These are phyloP conservation scores for Cryptoblepharus egeriae DNA, from an alignment of 2,797 vertebrate genomes.

Conservation along the genomic window DNA sequence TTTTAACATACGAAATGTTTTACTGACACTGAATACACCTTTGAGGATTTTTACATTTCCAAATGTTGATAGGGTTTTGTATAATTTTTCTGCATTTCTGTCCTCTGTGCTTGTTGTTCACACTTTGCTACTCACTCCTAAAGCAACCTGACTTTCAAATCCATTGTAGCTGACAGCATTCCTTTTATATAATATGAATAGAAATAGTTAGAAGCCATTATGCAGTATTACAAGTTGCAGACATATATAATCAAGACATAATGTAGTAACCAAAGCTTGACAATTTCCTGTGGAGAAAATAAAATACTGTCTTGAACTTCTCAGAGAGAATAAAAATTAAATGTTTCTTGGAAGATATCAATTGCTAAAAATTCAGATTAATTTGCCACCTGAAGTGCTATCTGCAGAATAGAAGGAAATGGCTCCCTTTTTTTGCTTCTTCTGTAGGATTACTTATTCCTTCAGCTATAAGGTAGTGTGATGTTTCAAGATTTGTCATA, in stretches of 20 bases:
- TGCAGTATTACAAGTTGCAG: conserved; percentile 23
- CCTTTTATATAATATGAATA: conserved; percentile 31
- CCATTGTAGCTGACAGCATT: background rate
- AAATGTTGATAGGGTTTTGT: background rate
- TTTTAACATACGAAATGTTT: background rate
- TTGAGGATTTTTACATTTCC: conserved; percentile 7
- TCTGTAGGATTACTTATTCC: conserved; percentile 18
- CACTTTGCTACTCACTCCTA: conserved; percentile 27
- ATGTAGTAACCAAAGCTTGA: conserved; percentile 34
- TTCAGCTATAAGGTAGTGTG: conserved; percentile 22
- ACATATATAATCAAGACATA: conserved; percentile 43
- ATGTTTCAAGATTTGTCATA: background rate
- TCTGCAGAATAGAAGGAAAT: background rate
- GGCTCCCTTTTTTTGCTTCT: conserved; percentile 47
- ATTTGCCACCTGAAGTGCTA: conserved; percentile 37
- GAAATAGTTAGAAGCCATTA: conserved; percentile 25
- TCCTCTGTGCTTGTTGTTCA: background rate
- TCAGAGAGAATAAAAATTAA: conserved; percentile 67
- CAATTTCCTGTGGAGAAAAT: conserved; percentile 52
- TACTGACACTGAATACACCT: background rate
- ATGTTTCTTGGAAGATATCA: conserved; percentile 59
- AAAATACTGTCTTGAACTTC: conserved; percentile 42
- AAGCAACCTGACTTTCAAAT: background rate
- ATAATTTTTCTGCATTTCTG: background rate
- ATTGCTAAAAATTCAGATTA: conserved; percentile 64